Evolutionary conservation across 2,797 vertebrate genomes (phyloP).

Genomic region (Meriones psammophilus): DNA sequence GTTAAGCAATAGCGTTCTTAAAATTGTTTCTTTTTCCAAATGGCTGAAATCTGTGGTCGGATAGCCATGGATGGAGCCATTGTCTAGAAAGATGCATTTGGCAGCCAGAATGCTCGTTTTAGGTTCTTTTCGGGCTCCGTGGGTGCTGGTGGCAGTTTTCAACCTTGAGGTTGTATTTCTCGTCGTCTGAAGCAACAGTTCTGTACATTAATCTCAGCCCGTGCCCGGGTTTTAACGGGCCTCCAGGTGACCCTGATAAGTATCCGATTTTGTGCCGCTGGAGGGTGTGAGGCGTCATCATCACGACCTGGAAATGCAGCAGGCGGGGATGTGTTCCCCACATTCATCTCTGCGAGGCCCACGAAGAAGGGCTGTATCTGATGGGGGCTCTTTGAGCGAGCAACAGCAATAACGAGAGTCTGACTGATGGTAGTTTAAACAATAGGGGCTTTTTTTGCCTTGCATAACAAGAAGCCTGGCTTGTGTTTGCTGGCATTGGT

Average conservation of each 20-base stretch:
- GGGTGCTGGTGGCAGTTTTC: background rate
- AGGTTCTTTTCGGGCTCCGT: background rate
- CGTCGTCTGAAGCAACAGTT: constrained; percentile 7
- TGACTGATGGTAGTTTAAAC: constrained; percentile 61
- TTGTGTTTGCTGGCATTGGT: constrained; percentile 16
- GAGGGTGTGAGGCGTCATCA: background rate
- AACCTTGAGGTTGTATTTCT: background rate
- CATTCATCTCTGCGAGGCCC: background rate
- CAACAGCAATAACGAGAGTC: constrained; percentile 22
- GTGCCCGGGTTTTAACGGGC: background rate
- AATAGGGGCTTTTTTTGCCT: constrained; percentile 58
- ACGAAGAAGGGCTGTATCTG: background rate
- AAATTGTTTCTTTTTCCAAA: background rate
- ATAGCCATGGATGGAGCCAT: background rate
- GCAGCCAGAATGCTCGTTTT: background rate
- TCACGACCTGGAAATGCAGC: constrained; percentile 6
- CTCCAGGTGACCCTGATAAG: background rate
- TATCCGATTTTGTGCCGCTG: background rate
- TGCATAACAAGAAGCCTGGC: constrained; percentile 36
- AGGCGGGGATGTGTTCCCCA: background rate
- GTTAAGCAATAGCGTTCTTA: constrained; percentile 13
- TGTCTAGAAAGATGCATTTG: constrained; percentile 28
- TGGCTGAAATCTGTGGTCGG: background rate
- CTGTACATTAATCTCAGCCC: background rate
- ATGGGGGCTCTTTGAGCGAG: constrained; percentile 42